Base-by-base conservation (phyloP, 2,797 vertebrate species). In the Okamejei kenojei region DNA sequence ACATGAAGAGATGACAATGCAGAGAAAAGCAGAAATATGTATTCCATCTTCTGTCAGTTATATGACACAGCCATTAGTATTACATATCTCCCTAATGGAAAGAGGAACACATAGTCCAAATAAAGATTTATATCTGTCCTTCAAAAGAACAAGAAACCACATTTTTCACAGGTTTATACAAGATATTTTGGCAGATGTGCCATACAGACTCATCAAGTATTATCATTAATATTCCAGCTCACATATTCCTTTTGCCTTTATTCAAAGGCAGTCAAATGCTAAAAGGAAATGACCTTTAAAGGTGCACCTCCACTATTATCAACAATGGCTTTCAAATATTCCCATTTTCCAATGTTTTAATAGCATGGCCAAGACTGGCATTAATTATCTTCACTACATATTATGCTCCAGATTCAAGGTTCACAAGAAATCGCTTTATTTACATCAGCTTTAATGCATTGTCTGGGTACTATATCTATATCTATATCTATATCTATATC, bases 11-110 rank as follows among this genome's bases (percentile, higher is more conserved):
- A 96, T 95, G 93, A 95, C 94, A 96, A 94, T n/a, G 26, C 61
- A 93, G 94, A 94, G 94, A 95, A 96, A 95, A 95, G 93, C 95
- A 96, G 95, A 96, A 95, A 94, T 94, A 91, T 94, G 94, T 81
- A 95, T 95, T 96, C 95, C 95, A 92, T 86, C 93, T 94, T 94
- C 86, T 94, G 94, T 94, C 93, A 93, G 93, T 94, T 94, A 95
- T 93, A 94, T 94, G 94, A 94, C 63, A 94, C 29, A 0, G 94
- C 95, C 95, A 95, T 95, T 95, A 94, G 93, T 94, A 45, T 93
- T 92, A 77, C 94, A 93, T 94, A 21, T 88, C 15, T 94, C 93
- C 90, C 93, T 29, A 15, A 93, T 95, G 93, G 65, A 9, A 94
- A 6, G 74, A 93, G 91, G 10, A 76, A 93, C 11, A 92, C n/a